Evolutionary conservation across 2,113 vertebrate genomes (phyloP).

Genomic region (Tetrao urogallus): DNA sequence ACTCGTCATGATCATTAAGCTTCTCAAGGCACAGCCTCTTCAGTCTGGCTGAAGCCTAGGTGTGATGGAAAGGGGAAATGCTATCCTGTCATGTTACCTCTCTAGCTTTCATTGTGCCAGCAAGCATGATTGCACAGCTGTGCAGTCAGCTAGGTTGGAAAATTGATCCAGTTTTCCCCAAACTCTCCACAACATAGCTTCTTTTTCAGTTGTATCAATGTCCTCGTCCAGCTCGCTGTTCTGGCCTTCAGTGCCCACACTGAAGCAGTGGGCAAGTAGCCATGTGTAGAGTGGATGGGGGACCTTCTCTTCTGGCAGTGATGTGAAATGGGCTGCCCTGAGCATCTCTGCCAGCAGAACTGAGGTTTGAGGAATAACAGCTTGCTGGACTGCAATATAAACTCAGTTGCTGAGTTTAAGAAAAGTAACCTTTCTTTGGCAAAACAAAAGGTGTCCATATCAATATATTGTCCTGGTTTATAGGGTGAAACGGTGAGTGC

Average conservation of each 20-base stretch:
- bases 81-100: neutral
- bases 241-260: neutral
- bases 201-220: neutral
- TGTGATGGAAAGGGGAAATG: neutral
- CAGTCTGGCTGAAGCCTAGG: neutral
- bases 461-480: rapidly evolving
- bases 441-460: neutral
- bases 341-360: neutral
- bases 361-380: neutral
- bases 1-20: neutral
- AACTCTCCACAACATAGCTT: rapidly evolving
- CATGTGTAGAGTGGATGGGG: rapidly evolving
- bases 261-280: too few relatives aligned
- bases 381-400: rapidly evolving
- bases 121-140: neutral
- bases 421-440: neutral
- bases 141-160: neutral
- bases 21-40: neutral
- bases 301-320: neutral
- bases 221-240: rapidly evolving
- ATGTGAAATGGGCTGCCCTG: rapidly evolving
- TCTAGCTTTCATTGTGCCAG: neutral
- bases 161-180: neutral
- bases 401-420: neutral
- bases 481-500: rapidly evolving